Conservation (phyloP, 2,797 vertebrate species). For the Enteromius radiatus region DNA sequence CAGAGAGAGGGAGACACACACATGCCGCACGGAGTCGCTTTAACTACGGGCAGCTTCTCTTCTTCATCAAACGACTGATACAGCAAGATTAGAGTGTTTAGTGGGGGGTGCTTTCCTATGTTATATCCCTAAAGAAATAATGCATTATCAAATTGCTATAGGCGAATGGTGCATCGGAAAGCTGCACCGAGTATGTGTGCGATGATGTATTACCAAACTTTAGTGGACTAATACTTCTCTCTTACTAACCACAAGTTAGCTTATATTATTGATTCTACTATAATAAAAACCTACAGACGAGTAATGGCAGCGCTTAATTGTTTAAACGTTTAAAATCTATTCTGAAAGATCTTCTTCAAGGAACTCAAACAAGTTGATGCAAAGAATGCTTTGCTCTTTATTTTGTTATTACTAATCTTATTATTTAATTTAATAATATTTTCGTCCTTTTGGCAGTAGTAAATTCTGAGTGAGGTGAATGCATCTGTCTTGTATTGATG, state of each 20-base stretch:
- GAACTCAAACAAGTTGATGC: not conserved
- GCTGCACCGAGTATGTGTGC: not conserved
- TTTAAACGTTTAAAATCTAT: not conserved
- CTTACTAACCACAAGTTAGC: not conserved
- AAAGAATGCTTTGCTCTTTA: not conserved
- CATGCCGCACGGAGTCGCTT: constrained; percentile 52
- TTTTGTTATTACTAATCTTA: not conserved
- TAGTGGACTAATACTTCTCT: not conserved
- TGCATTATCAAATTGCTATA: not conserved
- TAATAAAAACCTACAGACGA: not conserved
- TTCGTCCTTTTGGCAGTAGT: not conserved
- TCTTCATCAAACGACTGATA: constrained; percentile 31
- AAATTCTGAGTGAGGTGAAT: not conserved
- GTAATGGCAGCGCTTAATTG: not conserved
- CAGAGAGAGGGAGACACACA: constrained; percentile 52
- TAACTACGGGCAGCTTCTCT: constrained; percentile 35
- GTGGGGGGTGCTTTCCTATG: not conserved
- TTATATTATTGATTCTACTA: not conserved
- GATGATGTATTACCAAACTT: not conserved
- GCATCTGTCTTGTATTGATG: not conserved
- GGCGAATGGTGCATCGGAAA: not conserved
- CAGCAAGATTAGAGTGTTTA: constrained; percentile 2
- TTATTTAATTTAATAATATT: too few species aligned
- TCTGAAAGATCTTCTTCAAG: not conserved
- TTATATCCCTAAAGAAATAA: not conserved